A percentile compares a stretch with the other conserved stretches of the same genome.
These are phyloP conservation scores for Ptilorrhoa leucosticta DNA, from an alignment of 2,113 vertebrate species.

Conservation along the genomic window DNA sequence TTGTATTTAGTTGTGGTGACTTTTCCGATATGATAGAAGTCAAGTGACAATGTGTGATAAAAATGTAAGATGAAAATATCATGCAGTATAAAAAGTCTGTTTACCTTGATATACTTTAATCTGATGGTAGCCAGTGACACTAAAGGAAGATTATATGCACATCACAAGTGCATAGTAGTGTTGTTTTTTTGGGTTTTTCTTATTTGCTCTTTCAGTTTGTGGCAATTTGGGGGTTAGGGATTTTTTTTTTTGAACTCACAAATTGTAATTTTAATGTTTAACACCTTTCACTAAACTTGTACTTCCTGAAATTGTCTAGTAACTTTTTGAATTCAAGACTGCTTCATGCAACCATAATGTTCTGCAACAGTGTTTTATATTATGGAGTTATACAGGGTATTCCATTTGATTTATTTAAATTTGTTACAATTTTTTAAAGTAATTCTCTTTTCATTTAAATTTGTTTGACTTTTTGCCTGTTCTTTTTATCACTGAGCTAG, in stretches of 20 bases:
- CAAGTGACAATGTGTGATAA: not conserved
- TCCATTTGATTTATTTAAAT: not conserved
- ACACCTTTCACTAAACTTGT: not conserved
- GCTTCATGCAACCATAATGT: rapidly evolving
- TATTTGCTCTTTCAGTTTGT: not conserved
- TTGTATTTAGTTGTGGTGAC: not conserved
- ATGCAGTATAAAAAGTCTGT: not conserved
- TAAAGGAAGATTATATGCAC: not conserved
- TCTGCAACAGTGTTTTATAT: not conserved
- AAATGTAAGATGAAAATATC: not conserved
- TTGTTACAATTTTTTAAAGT: not conserved
- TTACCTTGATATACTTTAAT: not conserved
- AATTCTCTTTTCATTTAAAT: not conserved
- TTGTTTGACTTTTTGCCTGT: not conserved
- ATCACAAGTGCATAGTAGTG: not conserved
- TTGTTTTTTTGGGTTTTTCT: rapidly evolving
- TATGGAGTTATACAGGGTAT: not conserved
- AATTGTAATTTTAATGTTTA: not conserved
- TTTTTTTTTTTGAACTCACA: not conserved
- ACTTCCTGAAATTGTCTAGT: not conserved
- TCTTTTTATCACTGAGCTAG: not conserved
- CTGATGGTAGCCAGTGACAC: not conserved
- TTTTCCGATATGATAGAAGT: not conserved
- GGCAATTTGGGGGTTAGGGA: rapidly evolving
- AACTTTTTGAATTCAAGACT: not conserved